Conservation (phyloP, 2,113 vertebrate species). For the Oncorhynchus tshawytscha region DNA sequence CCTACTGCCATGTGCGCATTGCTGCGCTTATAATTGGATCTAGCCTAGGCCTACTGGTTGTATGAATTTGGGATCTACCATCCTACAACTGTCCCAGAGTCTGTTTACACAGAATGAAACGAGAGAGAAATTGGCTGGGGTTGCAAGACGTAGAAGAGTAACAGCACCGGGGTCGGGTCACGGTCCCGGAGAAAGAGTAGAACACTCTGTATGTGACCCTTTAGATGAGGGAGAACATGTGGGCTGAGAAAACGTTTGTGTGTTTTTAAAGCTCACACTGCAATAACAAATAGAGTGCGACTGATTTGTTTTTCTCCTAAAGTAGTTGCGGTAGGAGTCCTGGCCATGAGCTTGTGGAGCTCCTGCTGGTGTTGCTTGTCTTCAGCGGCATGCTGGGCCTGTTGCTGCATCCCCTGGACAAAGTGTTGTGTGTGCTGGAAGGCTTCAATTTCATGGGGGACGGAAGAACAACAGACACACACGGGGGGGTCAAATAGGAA, state of each 20-base stretch:
- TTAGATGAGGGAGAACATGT: constrained; percentile 23
- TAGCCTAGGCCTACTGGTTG: too few species aligned
- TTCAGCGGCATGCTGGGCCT: constrained; percentile 89
- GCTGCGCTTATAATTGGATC: too few species aligned
- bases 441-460: constrained; percentile 82
- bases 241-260: constrained; percentile 14
- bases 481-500: too few species aligned
- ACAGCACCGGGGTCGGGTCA: constrained; percentile 23
- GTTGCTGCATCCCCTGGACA: constrained; percentile 93
- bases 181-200: constrained; percentile 5
- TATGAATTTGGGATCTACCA: too few species aligned
- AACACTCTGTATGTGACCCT: constrained; percentile 38
- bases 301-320: background rate
- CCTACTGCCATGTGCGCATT: too few species aligned
- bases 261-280: background rate
- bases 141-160: constrained; percentile 19
- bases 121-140: too few species aligned
- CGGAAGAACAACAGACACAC: background rate
- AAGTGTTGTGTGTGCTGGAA: constrained; percentile 99
- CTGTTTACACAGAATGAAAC: constrained; percentile 16
- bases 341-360: constrained; percentile 95
- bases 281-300: background rate
- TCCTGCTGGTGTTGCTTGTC: constrained; percentile 96
- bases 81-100: too few species aligned
- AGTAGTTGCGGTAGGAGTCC: constrained; percentile 17